Percentiles rank a stretch among this genome's conserved stretches.
phyloP scores from a whole-genome alignment of 2,888 invertebrate species.

The Raillietiella orientalis region DNA sequence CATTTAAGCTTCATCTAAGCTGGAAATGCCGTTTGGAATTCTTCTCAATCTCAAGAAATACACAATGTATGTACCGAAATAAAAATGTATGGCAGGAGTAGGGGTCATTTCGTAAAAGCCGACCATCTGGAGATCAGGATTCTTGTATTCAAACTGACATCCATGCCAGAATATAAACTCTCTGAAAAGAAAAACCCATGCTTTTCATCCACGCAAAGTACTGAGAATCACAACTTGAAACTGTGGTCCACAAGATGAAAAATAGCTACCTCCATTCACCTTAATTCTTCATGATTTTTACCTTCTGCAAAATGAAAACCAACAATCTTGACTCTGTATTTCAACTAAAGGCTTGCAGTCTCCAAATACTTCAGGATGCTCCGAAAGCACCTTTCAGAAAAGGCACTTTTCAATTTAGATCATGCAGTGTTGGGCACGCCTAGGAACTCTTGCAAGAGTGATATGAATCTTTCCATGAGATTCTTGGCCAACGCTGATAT shows the following conservation, averaged over 20 bases:
- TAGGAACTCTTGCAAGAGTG: no score
- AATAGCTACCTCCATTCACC: slow-evolving; percentile 14
- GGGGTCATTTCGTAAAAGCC: slow-evolving; percentile 70
- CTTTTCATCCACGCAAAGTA: slow-evolving; percentile 5
- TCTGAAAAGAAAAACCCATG: slow-evolving; percentile 16
- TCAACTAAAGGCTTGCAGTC: slow-evolving; percentile 39
- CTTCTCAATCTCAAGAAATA: no score
- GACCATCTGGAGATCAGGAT: slow-evolving; percentile 58
- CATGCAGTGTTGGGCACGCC: no score
- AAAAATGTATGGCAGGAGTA: slow-evolving; percentile 61
- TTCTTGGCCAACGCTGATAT: no score
- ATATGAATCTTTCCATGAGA: no score
- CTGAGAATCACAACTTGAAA: slow-evolving; percentile 2
- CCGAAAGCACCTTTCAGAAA: slow-evolving; percentile 72
- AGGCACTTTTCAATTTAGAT: slow-evolving; percentile 28
- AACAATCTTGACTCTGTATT: slow-evolving; percentile 51
- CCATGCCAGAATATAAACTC: slow-evolving; percentile 87
- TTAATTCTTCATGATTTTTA: slow-evolving; percentile 33
- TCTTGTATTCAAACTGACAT: slow-evolving; percentile 77
- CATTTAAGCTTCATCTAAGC: no score
- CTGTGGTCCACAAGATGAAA: neutral
- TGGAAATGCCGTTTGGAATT: no score
- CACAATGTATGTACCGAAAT: slow-evolving; percentile 22
- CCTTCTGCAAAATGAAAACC: slow-evolving; percentile 42
- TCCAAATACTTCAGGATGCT: slow-evolving; percentile 54